Evolutionary conservation across 2,888 invertebrate genomes (phyloP).

Genomic region (Anthophora plumipes): DNA sequence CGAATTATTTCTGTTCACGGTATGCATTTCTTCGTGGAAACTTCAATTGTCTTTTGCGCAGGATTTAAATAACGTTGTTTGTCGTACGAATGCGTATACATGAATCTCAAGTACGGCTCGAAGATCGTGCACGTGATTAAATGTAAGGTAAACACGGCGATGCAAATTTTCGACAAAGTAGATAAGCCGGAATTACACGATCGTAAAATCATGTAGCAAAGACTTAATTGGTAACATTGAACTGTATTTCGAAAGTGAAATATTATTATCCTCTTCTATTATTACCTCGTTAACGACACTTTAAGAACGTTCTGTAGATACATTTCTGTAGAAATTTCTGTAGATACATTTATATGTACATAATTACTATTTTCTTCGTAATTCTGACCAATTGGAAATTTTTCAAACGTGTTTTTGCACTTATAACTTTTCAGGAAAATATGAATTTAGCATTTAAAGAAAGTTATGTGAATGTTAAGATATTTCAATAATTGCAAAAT

Average conservation of each 20-base stretch:
- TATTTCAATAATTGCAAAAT: too few relatives aligned
- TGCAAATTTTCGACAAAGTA: constrained; percentile 11
- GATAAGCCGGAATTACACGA: constrained; percentile 18
- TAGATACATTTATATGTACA: too few relatives aligned
- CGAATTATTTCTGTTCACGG: constrained; percentile 10
- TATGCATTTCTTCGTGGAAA: constrained; percentile 17
- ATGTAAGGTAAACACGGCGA: background rate
- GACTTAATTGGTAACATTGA: constrained; percentile 38
- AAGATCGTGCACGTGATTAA: background rate
- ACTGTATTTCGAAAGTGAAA: background rate
- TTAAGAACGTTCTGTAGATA: too few relatives aligned
- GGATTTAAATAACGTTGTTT: constrained; percentile 18
- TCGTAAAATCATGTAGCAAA: constrained; percentile 9
- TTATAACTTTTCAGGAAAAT: too few relatives aligned
- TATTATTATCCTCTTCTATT: constrained; percentile 19
- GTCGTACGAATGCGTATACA: too few relatives aligned
- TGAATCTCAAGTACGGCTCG: background rate
- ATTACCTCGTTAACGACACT: background rate
- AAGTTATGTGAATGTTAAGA: too few relatives aligned
- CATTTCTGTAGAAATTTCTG: too few relatives aligned
- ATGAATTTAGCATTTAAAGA: too few relatives aligned
- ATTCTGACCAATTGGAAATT: too few relatives aligned
- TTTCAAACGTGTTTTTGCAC: too few relatives aligned
- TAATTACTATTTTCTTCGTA: too few relatives aligned
- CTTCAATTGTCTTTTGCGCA: constrained; percentile 32